A percentile compares a stretch with the other conserved stretches of the same genome.
These are phyloP conservation scores for Calliopum simillimum DNA, from an alignment of 2,888 invertebrate species.

Conservation along the genomic window DNA sequence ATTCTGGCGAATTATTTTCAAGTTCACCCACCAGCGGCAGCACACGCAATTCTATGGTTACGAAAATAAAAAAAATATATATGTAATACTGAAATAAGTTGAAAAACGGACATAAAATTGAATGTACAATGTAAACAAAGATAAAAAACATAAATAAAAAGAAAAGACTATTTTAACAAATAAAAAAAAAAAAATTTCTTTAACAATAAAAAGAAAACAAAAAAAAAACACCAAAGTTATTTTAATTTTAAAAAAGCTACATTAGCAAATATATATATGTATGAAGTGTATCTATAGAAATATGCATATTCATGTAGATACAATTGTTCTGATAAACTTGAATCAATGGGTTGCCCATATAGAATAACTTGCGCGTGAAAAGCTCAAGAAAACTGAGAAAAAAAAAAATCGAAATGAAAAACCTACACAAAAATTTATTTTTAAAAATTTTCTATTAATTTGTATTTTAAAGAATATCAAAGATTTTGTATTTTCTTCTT, in stretches of 20 bases:
- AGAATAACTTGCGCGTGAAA: neutral
- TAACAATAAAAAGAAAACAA: slow-evolving; percentile 34
- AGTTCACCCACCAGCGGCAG: no score
- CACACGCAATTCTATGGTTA: no score
- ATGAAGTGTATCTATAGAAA: neutral
- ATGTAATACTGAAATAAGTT: neutral
- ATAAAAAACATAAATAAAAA: slow-evolving; percentile 20
- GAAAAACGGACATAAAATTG: neutral
- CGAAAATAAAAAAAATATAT: neutral
- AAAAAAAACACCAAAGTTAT: slow-evolving; percentile 36
- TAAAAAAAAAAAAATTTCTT: slow-evolving; percentile 28
- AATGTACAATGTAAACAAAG: neutral
- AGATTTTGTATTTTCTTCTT: neutral
- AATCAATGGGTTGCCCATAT: neutral
- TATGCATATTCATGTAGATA: neutral
- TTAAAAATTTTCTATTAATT: slow-evolving; percentile 2
- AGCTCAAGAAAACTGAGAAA: slow-evolving; percentile 31
- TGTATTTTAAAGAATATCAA: neutral
- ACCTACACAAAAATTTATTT: slow-evolving; percentile 20
- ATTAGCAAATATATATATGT: slow-evolving; percentile 29
- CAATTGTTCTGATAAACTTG: neutral
- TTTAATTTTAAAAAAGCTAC: slow-evolving; percentile 42
- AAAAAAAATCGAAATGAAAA: slow-evolving; percentile 36
- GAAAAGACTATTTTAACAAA: slow-evolving; percentile 40
- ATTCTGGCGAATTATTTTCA: no score